Percentiles rank a stretch among this genome's conserved stretches.
These are phyloP conservation scores for Seriola aureovittata DNA, from an alignment of 2,113 vertebrate species.

Conservation along the genomic window DNA sequence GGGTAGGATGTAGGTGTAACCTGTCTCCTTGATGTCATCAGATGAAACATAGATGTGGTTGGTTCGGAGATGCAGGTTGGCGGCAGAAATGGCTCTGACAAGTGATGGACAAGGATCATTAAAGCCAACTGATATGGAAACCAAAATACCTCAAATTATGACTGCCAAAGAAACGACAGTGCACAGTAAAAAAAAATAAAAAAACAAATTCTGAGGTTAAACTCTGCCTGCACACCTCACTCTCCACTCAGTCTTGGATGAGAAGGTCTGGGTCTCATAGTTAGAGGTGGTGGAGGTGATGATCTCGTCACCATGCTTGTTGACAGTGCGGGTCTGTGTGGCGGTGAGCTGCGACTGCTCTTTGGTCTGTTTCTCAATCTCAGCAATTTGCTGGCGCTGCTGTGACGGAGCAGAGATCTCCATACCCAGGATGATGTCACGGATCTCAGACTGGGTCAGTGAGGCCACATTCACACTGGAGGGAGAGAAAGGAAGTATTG, in stretches of 20 bases:
- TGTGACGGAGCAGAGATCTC: constrained; percentile 99
- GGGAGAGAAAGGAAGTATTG: constrained; percentile 35
- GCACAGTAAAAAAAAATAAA: background rate
- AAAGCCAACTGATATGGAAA: background rate
- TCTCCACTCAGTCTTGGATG: constrained; percentile 98
- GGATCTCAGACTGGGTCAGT: constrained; percentile 97
- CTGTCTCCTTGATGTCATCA: constrained; percentile 98
- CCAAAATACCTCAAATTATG: background rate
- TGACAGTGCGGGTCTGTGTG: constrained; percentile 97
- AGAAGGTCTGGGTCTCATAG: constrained; percentile 99
- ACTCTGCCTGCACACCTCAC: constrained; percentile 87
- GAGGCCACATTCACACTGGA: constrained; percentile 97
- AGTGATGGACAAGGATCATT: constrained; percentile 20
- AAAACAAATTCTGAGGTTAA: background rate
- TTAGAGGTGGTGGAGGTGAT: constrained; percentile 99
- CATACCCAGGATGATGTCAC: constrained; percentile 99
- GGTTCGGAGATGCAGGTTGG: constrained; percentile 96
- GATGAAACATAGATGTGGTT: constrained; percentile 99
- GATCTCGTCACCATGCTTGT: constrained; percentile 99
- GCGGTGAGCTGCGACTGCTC: constrained; percentile 98
- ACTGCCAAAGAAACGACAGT: no score
- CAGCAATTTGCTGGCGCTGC: constrained; percentile 99
- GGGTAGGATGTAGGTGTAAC: constrained; percentile 98
- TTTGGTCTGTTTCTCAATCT: constrained; percentile 99
- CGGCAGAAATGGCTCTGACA: constrained; percentile 96